Evolutionary conservation across 2,113 vertebrate genomes (phyloP).

Genomic region (Porphyrio hochstetteri): DNA sequence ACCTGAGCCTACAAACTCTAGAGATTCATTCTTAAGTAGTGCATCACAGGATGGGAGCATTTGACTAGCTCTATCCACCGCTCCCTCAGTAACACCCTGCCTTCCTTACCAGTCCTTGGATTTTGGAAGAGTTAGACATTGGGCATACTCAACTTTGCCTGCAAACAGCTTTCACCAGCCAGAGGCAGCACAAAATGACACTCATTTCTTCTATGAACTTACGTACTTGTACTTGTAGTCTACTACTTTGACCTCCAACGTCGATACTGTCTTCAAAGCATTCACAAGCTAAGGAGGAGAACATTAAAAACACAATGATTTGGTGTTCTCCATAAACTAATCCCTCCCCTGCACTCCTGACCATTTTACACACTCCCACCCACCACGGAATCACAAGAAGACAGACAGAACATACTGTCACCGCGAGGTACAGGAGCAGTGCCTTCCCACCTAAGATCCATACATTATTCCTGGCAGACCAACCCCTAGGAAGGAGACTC

Average conservation of each 20-base stretch:
- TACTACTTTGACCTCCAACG: constrained; percentile 89
- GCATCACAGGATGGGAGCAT: not conserved
- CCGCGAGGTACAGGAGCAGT: not conserved
- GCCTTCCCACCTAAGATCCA: not conserved
- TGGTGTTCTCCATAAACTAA: not conserved
- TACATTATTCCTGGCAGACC: not conserved
- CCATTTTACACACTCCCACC: not conserved
- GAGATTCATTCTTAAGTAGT: not conserved
- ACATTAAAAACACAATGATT: not conserved
- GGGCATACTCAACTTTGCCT: not conserved
- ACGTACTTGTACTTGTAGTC: constrained; percentile 98
- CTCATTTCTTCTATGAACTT: not conserved
- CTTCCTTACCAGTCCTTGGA: not conserved
- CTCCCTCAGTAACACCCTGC: not conserved
- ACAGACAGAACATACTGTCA: not conserved
- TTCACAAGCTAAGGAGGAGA: constrained; percentile 85
- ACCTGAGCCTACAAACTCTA: not conserved
- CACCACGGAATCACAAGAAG: not conserved
- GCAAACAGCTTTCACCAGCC: not conserved
- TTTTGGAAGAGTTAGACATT: not conserved
- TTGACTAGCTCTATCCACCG: not conserved
- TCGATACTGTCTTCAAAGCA: constrained; percentile 89
- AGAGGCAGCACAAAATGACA: not conserved
- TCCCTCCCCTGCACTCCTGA: not conserved
- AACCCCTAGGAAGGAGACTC: not conserved